phyloP scores from a whole-genome alignment of 1,140 invertebrate genomes.

The Trichonephila clavipes region DNA sequence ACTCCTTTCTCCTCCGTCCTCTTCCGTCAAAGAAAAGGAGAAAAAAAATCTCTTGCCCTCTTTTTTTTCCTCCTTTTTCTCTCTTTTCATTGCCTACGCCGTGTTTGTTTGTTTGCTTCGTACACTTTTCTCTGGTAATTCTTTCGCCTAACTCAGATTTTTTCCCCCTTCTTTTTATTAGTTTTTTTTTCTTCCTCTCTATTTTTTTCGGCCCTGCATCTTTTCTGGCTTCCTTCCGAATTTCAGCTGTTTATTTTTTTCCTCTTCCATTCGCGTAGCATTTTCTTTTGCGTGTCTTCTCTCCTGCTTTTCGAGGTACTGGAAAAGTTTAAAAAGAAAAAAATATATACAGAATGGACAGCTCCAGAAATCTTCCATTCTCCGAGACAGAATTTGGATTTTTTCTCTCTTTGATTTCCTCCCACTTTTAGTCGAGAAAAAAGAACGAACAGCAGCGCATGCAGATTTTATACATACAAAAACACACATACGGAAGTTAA shows the following conservation, averaged over 20 bases:
- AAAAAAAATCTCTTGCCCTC: conserved; percentile 41
- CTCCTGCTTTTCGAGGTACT: not conserved
- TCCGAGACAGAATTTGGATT: not conserved
- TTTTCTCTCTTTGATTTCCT: not conserved
- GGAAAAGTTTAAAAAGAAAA: not conserved
- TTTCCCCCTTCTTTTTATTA: conserved; percentile 31
- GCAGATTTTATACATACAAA: not conserved
- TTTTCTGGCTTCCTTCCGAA: conserved; percentile 73
- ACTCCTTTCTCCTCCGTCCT: conserved; percentile 66
- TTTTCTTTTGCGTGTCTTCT: conserved; percentile 47
- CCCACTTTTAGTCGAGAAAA: not conserved
- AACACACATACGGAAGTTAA: too few species aligned
- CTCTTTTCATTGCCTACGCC: conserved; percentile 56
- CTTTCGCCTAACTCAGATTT: conserved; percentile 71
- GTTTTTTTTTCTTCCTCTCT: not conserved
- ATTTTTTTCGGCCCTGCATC: conserved; percentile 25
- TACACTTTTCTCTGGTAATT: conserved; percentile 72
- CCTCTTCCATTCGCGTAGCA: not conserved
- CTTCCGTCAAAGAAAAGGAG: conserved; percentile 62
- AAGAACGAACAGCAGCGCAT: not conserved
- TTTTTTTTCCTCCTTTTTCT: conserved; percentile 38
- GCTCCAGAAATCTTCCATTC: not conserved
- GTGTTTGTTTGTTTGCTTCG: conserved; percentile 73
- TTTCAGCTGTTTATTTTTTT: conserved; percentile 72
- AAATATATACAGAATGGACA: not conserved